phyloP scores from a whole-genome alignment of 2,113 vertebrate species.

The Barnardius zonarius region DNA sequence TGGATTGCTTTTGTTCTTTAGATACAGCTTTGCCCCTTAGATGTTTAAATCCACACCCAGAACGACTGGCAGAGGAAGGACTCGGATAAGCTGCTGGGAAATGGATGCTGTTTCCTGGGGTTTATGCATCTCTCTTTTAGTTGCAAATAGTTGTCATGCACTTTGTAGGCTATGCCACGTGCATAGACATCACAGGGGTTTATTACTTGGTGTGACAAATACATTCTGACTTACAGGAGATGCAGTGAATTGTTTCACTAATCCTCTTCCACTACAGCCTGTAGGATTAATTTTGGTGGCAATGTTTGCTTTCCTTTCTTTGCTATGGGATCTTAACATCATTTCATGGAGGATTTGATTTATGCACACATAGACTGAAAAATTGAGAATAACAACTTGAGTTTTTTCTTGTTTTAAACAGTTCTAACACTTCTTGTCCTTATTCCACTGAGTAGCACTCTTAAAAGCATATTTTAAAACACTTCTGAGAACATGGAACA shows the following conservation, averaged over 20 bases:
- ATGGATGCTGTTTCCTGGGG: neutral
- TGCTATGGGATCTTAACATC: neutral
- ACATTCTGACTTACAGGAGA: neutral
- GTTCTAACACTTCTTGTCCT: neutral
- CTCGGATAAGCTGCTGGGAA: fast-evolving
- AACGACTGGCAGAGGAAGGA: neutral
- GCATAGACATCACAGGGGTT: neutral
- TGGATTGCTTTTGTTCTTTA: neutral
- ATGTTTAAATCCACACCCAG: neutral
- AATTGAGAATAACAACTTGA: neutral
- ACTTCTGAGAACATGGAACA: neutral
- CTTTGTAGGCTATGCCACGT: neutral
- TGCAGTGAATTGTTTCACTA: neutral
- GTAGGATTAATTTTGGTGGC: neutral
- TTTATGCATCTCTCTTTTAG: neutral
- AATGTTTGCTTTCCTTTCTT: neutral
- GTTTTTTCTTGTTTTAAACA: neutral
- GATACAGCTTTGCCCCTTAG: neutral
- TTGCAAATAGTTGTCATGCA: neutral
- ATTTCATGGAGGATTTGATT: neutral
- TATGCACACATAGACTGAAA: neutral
- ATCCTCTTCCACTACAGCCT: neutral
- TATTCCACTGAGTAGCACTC: neutral
- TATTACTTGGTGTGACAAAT: neutral
- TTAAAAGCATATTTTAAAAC: neutral